Conservation (phyloP, 2,797 vertebrate species). For the Jordanella pulchra region DNA sequence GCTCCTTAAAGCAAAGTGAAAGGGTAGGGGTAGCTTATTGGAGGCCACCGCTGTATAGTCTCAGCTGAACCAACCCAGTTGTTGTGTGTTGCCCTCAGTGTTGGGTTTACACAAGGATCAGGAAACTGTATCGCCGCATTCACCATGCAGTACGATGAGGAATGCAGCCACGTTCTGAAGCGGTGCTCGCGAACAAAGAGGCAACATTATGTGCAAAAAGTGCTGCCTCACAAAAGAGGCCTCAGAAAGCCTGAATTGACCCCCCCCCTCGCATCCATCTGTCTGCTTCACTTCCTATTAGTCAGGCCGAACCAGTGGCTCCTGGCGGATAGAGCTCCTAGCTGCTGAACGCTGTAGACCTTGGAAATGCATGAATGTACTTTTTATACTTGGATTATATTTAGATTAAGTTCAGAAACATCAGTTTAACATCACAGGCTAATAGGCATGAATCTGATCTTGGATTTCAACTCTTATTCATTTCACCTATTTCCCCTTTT, state of each 20-base stretch:
- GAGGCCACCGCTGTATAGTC: constrained; percentile 29
- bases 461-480: neutral
- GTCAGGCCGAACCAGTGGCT: constrained; percentile 40
- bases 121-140: constrained; percentile 33
- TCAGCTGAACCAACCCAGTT: constrained; percentile 22
- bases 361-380: constrained; percentile 3
- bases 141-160: constrained; percentile 44
- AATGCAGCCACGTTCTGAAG: constrained; percentile 58
- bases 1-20: constrained; percentile 29
- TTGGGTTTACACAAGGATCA: constrained; percentile 44
- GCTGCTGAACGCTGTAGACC: constrained; percentile 4
- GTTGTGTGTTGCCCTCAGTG: constrained; percentile 11
- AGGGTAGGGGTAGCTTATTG: constrained; percentile 1
- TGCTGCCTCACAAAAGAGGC: constrained; percentile 74
- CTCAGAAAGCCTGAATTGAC: constrained; percentile 63
- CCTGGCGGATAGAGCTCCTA: constrained; percentile 9
- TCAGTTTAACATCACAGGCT: too few species aligned
- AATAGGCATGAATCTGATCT: neutral
- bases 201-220: constrained; percentile 73
- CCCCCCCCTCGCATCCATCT: constrained; percentile 41
- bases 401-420: neutral
- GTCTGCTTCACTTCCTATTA: constrained; percentile 67
- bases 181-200: constrained; percentile 56
- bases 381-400: neutral
- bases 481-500: neutral